Base-by-base conservation (phyloP, 2,888 invertebrate species). In the Dioctria linearis region DNA sequence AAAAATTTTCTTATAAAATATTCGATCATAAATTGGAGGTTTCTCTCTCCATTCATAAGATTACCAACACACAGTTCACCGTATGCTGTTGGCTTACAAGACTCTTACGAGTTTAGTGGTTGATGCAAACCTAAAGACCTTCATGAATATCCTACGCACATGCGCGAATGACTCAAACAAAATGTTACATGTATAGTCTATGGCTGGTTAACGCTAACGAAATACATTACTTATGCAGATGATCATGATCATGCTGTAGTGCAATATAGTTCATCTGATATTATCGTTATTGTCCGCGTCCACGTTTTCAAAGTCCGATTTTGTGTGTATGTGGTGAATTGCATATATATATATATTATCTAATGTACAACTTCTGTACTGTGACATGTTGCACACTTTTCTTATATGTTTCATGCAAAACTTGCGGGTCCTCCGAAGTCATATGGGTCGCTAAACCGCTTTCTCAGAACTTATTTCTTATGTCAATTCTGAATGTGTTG, bases 41-140 rank as follows among this genome's bases (percentile, higher is more conserved):
- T 78, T 66, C 67, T 42, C 67, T 42, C 66, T 78, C 42, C 78
- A 78, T 78, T 78, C 78, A 78, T 78, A 57, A 78, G 67, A 78
- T 8, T 40, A 66, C 8, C 43, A 43, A 40, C n/a, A n/a, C n/a
- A n/a, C 42, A 66, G 8, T 4, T 13, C 25, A 25, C 25, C 42
- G 46, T 67, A 13, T 40, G 13, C 4, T 6, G 9, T 8, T 8
- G 66, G 42, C 25, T 25, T 25, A 25, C 25, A 25, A 25, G 25
- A 25, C 25, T 25, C 25, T 25, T 25, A 1, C 2, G 25, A 3
- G 13, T 43, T 46, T 46, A n/a, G 46, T 40, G 42, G n/a, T 40
- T 25, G 51, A n/a, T 46, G 61, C 11, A 51, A 40, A n/a, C 46
- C 6, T 49, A 42, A 43, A 57, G 67, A 51, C 69, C 67, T 79